A percentile compares a stretch with the other conserved stretches of the same genome.
phyloP scores from a whole-genome alignment of 2,797 vertebrate genomes.

The Coregonus sp. region DNA sequence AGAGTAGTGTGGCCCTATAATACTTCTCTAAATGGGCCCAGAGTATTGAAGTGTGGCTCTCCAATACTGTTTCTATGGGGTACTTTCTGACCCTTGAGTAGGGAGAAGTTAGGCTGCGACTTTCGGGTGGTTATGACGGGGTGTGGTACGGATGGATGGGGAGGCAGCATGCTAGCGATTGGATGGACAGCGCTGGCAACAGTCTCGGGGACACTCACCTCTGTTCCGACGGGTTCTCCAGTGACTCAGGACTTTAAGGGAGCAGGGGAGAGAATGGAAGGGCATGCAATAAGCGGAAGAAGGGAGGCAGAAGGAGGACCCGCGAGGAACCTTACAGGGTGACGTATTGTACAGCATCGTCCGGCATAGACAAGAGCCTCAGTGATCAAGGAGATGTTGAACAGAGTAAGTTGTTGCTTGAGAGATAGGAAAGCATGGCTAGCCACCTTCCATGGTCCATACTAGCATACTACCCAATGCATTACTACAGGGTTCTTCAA shows the following conservation, averaged over 20 bases:
- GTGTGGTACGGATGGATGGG: constrained; percentile 28
- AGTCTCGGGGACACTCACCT: constrained; percentile 85
- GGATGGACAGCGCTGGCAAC: constrained; percentile 43
- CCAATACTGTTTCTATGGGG: neutral
- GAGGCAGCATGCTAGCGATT: constrained; percentile 43
- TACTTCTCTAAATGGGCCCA: neutral
- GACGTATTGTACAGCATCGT: constrained; percentile 34
- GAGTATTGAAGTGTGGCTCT: no score
- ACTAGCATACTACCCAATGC: neutral
- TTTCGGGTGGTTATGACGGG: constrained; percentile 42
- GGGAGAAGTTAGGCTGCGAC: constrained; percentile 51
- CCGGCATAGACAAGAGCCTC: constrained; percentile 34
- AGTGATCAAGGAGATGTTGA: constrained; percentile 32
- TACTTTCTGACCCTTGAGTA: constrained; percentile 10
- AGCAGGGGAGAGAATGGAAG: constrained; percentile 86
- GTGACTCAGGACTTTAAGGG: constrained; percentile 87
- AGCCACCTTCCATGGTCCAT: constrained; percentile 14
- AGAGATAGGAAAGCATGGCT: constrained; percentile 17
- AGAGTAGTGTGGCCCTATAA: neutral
- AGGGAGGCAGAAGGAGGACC: constrained; percentile 53
- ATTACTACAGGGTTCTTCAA: constrained; percentile 9
- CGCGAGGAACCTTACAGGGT: constrained; percentile 31
- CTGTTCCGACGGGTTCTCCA: constrained; percentile 84
- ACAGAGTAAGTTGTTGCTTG: constrained; percentile 33
- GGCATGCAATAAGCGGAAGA: constrained; percentile 87